A percentile compares a stretch with the other conserved stretches of the same genome.
Conservation (phyloP, 2,888 invertebrate species). For the Cantharis flavilabris region DNA sequence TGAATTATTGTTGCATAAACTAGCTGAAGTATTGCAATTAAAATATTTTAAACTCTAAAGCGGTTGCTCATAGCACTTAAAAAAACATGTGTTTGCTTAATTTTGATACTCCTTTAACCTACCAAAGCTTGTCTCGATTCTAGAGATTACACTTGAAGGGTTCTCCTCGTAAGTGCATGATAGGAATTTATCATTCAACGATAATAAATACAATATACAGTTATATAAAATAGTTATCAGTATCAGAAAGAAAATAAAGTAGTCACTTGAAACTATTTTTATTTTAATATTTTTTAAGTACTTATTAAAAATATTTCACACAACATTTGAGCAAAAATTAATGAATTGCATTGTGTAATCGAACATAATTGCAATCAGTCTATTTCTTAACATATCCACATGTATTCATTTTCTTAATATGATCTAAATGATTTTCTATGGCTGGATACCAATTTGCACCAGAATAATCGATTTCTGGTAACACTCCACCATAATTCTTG, state of each 20-base stretch:
- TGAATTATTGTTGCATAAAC: too few relatives aligned
- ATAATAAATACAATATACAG: not conserved
- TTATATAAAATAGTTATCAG: not conserved
- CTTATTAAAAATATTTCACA: not conserved
- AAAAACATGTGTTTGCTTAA: too few relatives aligned
- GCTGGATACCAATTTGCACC: constrained; percentile 79
- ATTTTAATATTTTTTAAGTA: not conserved
- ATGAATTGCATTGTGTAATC: not conserved
- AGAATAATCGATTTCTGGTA: constrained; percentile 76
- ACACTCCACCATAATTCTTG: constrained; percentile 74
- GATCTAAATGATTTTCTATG: constrained; percentile 66
- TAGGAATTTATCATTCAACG: not conserved
- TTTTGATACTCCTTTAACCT: too few relatives aligned
- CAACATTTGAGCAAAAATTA: not conserved
- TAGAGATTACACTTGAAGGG: too few relatives aligned
- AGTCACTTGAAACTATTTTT: not conserved
- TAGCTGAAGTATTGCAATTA: too few relatives aligned
- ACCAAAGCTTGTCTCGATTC: too few relatives aligned
- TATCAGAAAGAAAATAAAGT: not conserved
- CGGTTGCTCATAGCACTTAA: too few relatives aligned
- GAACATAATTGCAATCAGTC: not conserved
- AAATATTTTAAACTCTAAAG: too few relatives aligned
- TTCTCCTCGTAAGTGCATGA: not conserved
- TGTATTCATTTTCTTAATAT: constrained; percentile 70
- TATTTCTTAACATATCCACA: constrained; percentile 66